Base-by-base conservation (phyloP, 2,113 vertebrate species). In the Condylura cristata region DNA sequence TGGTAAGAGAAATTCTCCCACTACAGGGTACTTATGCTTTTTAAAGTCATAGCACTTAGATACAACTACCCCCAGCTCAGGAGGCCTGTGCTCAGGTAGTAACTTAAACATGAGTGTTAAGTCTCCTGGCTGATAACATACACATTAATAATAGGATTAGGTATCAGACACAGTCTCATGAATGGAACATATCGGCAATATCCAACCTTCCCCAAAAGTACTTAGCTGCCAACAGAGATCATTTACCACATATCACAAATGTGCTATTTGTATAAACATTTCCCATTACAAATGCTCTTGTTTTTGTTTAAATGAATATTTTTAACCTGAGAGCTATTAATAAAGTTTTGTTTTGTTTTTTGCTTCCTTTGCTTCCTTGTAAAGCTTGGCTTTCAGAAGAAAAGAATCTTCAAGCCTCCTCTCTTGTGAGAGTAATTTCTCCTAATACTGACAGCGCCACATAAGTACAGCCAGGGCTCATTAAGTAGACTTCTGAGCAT, bases 401-500 rank as follows among this genome's bases (percentile, higher is more conserved):
- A 71, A 75, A 80, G n/a, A 39, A 89, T 82, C 79, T 95, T 82
- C 39, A 46, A 56, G 30, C 28, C 30, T 91, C 75, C 71, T 63
- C 86, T 93, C 93, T 95, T 61, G 51, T 74, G 89, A 94, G 81
- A 82, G 16, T 82, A 79, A 92, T 93, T 93, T 94, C 81, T 87
- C 81, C 87, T 82, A 90, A 91, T 68, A 95, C 90, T 7, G 3
- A 61, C 46, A 20, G 68, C 12, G 34, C 81, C 81, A 60, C 30
- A 0, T 63, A 95, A 92, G 72, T 63, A 78, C 39, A 91, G 44
- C 68, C 81, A 83, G 87, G 71, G 72, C 95, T 97, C 96, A 96
- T 96, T 97, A 96, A 94, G 86, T 65, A 95, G 94, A 91, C 81
- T 91, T 97, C 68, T 85, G 89, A 94, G 95, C 84, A 76, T 91